Base-by-base conservation (phyloP, 2,797 vertebrate genomes). In the Sebastes taczanowskii region DNA sequence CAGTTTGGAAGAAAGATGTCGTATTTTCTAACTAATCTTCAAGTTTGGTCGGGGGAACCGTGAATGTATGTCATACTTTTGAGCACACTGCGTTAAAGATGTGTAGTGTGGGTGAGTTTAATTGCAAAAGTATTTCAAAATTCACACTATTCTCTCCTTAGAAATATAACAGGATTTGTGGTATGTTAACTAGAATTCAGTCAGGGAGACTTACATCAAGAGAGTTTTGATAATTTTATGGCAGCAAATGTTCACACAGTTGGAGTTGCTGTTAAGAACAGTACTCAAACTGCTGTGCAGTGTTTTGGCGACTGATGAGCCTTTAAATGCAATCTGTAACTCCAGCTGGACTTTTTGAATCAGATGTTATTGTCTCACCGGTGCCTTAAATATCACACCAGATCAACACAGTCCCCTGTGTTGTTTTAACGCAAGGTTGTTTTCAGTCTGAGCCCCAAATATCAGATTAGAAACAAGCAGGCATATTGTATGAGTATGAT, bases 11-110 rank as follows among this genome's bases (percentile, higher is more conserved):
- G 63, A 55, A 52, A 2, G 7, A 46, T 52, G 52, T 61, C 29
- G 5, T 18, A 60, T 68, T 83, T 73, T 27, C 18, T 1, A 5
- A 11, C 63, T 56, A 83, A 77, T 83, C 60, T 83, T 42, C 8
- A 53, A 64, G 55, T 74, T 78, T 20, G 9, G 27, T 27, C 0
- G 3, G 53, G 4, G 20, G 3, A 68, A 66, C 23, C 6, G 4
- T 58, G 59, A 46, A 8, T 52, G 66, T 38, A n/a, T 58, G 53
- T 34, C 53, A 63, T 55, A 34, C 25, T 35, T 61, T 59, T 4
- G 23, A 64, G 49, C 16, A 32, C 11, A 34, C 23, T 35, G 20
- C 2, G 1, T 63, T 55, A 60, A 25, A 66, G 35, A 42, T 27
- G 62, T 78, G 16, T n/a, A 16, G 9, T 20, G 42, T n/a, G 5